Evolutionary conservation across 1,140 invertebrate genomes (phyloP).

Genomic region (Eumaeus atala): DNA sequence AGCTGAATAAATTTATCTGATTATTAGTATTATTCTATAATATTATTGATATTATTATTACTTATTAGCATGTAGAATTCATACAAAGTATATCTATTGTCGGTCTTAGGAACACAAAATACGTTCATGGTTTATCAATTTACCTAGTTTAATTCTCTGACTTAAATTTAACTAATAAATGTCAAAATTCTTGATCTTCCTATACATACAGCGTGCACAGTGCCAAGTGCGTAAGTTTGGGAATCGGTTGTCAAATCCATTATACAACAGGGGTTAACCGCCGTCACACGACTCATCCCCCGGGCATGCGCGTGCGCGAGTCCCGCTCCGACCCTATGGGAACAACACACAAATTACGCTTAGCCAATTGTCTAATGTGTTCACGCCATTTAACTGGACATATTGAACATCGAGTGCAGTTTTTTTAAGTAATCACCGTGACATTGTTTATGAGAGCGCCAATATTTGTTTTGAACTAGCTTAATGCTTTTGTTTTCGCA

Average conservation of each 20-base stretch:
- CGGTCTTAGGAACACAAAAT: too few species aligned
- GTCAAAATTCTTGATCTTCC: too few species aligned
- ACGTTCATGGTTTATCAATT: too few species aligned
- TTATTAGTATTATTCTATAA: too few species aligned
- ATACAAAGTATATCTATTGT: too few species aligned
- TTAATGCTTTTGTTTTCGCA: neutral
- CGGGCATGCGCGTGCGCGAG: constrained; percentile 13
- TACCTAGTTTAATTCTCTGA: too few species aligned
- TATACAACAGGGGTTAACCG: constrained; percentile 41
- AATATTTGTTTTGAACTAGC: neutral
- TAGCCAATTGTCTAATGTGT: constrained; percentile 64
- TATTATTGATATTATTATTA: too few species aligned
- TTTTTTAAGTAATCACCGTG: constrained; percentile 14
- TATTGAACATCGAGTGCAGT: constrained; percentile 34
- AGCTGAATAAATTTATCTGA: too few species aligned
- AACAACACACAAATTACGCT: constrained; percentile 69
- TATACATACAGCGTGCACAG: too few species aligned
- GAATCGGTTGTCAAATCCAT: constrained; percentile 28
- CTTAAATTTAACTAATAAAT: too few species aligned
- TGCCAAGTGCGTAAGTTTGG: constrained; percentile 32
- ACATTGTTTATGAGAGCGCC: neutral
- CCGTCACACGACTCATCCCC: constrained; percentile 38
- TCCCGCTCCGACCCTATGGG: constrained; percentile 39
- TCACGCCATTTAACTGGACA: constrained; percentile 65
- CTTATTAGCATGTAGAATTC: too few species aligned